Percentiles rank a stretch among this genome's conserved stretches.
phyloP scores from a whole-genome alignment of 1,140 invertebrate species.

The Elysia chlorotica region DNA sequence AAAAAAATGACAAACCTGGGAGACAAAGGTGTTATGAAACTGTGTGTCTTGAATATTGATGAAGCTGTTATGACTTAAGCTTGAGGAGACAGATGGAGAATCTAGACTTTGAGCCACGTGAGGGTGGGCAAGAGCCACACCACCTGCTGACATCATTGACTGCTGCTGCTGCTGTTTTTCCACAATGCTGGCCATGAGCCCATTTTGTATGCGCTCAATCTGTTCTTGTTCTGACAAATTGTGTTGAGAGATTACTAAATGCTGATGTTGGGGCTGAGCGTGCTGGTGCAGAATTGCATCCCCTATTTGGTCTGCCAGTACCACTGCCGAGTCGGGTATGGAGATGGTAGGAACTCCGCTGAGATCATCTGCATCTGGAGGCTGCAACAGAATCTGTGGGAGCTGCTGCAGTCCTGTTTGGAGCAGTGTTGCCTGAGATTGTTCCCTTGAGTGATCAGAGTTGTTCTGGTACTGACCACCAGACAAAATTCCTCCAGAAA shows the following conservation, averaged over 20 bases:
- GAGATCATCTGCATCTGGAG: conserved; percentile 16
- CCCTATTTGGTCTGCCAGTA: conserved; percentile 1
- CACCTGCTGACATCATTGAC: neutral
- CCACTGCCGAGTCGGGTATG: conserved; percentile 18
- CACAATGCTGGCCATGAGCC: conserved; percentile 13
- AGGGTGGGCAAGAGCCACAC: neutral
- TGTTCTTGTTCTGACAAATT: conserved; percentile 17
- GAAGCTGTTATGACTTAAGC: too few relatives aligned
- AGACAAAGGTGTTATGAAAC: too few relatives aligned
- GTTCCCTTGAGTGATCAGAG: conserved; percentile 1
- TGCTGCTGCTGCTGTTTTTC: conserved; percentile 11
- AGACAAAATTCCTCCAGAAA: too few relatives aligned
- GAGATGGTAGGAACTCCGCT: conserved; percentile 19
- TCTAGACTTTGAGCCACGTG: too few relatives aligned
- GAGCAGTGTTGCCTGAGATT: too few relatives aligned
- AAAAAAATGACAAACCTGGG: too few relatives aligned
- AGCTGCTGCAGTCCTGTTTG: conserved; percentile 6
- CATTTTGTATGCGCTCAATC: conserved; percentile 17
- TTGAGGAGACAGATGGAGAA: too few relatives aligned
- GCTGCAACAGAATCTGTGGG: conserved; percentile 19
- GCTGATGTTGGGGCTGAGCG: neutral
- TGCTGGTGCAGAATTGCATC: neutral
- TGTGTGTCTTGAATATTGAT: conserved; percentile 10
- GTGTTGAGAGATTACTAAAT: too few relatives aligned
- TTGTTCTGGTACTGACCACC: too few relatives aligned